Conservation (phyloP, 2,888 invertebrate genomes). For the Brachypterus glaber region DNA sequence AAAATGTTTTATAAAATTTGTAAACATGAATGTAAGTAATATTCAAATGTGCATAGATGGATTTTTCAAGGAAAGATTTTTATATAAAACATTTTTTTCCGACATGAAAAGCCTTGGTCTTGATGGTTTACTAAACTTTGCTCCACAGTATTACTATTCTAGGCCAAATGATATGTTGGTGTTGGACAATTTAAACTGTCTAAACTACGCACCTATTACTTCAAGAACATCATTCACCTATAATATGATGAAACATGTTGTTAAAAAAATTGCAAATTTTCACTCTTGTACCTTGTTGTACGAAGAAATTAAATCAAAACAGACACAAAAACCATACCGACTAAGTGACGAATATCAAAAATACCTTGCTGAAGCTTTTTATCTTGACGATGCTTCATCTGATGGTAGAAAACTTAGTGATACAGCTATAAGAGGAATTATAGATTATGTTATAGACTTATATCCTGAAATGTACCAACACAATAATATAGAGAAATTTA, state of each 20-base stretch:
- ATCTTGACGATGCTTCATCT: constrained; percentile 5
- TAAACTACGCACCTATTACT: constrained; percentile 15
- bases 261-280: constrained; percentile 27
- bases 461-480: constrained; percentile 15
- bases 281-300: constrained; percentile 33
- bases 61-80: constrained; percentile 26
- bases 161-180: constrained; percentile 32
- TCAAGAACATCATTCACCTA: constrained; percentile 17
- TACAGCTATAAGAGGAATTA: background rate
- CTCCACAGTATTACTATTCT: constrained; percentile 34
- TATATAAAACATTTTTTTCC: constrained; percentile 39
- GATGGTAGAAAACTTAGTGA: constrained; percentile 2
- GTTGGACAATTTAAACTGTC: constrained; percentile 34
- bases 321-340: constrained; percentile 18
- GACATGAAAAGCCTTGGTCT: constrained; percentile 28
- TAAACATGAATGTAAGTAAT: constrained; percentile 20
- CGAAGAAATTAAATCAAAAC: constrained; percentile 22
- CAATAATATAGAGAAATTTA: constrained; percentile 14
- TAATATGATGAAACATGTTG: constrained; percentile 20
- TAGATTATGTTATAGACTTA: constrained; percentile 13
- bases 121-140: constrained; percentile 21
- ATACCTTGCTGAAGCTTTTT: constrained; percentile 18
- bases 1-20: constrained; percentile 26
- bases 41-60: constrained; percentile 15
- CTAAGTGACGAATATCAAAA: constrained; percentile 28